These are phyloP conservation scores for Silurus asotus DNA, from an alignment of 2,113 vertebrate genomes.

Conservation along the genomic window DNA sequence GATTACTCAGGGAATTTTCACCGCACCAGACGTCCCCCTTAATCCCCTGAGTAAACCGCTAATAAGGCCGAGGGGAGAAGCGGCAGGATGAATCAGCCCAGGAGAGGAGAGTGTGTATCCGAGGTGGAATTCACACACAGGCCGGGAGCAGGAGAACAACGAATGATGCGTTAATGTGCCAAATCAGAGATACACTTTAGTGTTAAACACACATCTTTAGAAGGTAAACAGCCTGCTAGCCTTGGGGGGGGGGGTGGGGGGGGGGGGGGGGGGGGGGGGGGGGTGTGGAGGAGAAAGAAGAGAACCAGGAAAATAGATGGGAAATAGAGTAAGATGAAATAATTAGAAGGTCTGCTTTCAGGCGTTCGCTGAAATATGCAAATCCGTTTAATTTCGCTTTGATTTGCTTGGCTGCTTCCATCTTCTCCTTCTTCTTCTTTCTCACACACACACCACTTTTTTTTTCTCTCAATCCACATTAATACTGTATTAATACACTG, in stretches of 20 bases:
- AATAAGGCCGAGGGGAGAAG: background rate
- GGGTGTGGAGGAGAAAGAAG: too few species aligned
- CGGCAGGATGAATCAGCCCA: background rate
- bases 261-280: too few species aligned
- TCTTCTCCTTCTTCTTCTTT: conserved; percentile 51
- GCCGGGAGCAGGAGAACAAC: background rate
- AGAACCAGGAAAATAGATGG: conserved; percentile 38
- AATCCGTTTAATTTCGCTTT: conserved; percentile 79
- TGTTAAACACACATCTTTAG: conserved; percentile 42
- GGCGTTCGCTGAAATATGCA: conserved; percentile 80
- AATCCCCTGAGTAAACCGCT: background rate
- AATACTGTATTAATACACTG: conserved; percentile 58
- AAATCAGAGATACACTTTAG: conserved; percentile 34
- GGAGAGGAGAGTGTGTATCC: conserved; percentile 48
- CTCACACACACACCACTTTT: conserved; percentile 33
- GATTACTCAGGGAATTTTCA: too few species aligned
- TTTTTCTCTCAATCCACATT: conserved; percentile 49
- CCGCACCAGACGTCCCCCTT: background rate
- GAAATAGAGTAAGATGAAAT: conserved; percentile 72
- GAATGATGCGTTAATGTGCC: background rate
- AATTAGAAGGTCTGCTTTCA: conserved; percentile 75
- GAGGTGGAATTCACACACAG: background rate
- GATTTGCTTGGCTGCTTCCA: conserved; percentile 73
- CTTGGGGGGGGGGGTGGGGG: too few species aligned
- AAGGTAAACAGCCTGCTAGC: conserved; percentile 39